A percentile compares a stretch with the other conserved stretches of the same genome.
Evolutionary conservation across 2,113 vertebrate species (phyloP).

Genomic region (Oenanthe oenanthe): DNA sequence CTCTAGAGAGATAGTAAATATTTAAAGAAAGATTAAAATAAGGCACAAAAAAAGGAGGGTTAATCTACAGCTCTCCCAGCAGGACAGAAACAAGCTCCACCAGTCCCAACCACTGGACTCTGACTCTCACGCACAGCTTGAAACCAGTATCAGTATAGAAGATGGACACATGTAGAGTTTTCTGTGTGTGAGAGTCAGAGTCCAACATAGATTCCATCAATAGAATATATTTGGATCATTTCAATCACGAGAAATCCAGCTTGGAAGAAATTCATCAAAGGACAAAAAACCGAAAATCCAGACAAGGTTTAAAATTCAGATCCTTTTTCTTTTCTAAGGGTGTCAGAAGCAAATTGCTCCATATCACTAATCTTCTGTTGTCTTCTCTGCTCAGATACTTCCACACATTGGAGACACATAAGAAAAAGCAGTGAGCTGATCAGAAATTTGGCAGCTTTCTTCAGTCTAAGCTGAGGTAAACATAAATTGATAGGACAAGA

Average conservation of each 20-base stretch:
- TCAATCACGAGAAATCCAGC: neutral
- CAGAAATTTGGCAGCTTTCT: neutral
- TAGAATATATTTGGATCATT: neutral
- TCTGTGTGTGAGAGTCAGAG: too few relatives aligned
- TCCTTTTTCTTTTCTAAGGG: neutral
- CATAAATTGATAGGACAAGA: neutral
- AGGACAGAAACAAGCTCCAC: neutral
- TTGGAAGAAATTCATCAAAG: neutral
- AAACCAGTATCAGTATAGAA: neutral
- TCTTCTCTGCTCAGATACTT: neutral
- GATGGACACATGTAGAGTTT: neutral
- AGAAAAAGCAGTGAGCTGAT: neutral
- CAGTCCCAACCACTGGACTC: neutral
- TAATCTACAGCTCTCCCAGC: neutral
- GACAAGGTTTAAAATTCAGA: neutral
- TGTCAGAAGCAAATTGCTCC: neutral
- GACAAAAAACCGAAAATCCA: neutral
- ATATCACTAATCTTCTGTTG: neutral
- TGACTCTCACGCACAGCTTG: neutral
- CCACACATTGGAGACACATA: neutral
- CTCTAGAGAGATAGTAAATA: neutral
- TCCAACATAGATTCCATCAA: neutral
- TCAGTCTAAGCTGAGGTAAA: neutral
- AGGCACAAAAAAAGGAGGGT: neutral
- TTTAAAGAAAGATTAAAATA: neutral